Evolutionary conservation across 2,888 invertebrate genomes (phyloP).

Genomic region (Ichneumon xanthorius): DNA sequence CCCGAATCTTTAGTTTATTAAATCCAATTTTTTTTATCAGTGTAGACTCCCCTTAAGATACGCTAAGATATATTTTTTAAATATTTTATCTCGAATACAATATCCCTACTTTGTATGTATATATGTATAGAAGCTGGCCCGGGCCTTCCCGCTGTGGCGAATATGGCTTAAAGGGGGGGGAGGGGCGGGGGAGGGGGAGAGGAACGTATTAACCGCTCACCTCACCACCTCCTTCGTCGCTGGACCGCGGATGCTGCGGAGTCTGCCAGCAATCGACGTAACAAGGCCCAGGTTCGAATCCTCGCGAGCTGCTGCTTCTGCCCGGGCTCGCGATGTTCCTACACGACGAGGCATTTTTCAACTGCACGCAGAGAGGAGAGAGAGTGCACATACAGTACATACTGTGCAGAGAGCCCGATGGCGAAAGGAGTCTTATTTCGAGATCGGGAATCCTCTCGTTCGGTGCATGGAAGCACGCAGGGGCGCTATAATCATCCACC

Average conservation of each 20-base stretch:
- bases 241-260: slow-evolving; percentile 30
- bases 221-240: slow-evolving; percentile 43
- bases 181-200: background rate
- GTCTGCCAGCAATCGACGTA: slow-evolving; percentile 62
- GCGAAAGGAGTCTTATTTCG: slow-evolving; percentile 10
- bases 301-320: slow-evolving; percentile 22
- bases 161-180: background rate
- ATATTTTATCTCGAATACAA: slow-evolving; percentile 6
- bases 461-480: slow-evolving; percentile 39
- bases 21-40: no score
- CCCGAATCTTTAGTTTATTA: no score
- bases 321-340: slow-evolving; percentile 51
- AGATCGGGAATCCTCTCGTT: slow-evolving; percentile 60
- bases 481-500: slow-evolving; percentile 55
- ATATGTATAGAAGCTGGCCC: slow-evolving; percentile 36
- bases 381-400: background rate
- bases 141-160: no score
- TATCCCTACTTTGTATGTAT: slow-evolving; percentile 22
- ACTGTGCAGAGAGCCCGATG: background rate
- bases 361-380: background rate
- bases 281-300: slow-evolving; percentile 61
- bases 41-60: background rate
- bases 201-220: slow-evolving; percentile 57
- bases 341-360: slow-evolving; percentile 60
- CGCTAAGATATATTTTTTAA: background rate